These are phyloP conservation scores for Synergus japonicus DNA, from an alignment of 2,888 invertebrate species.

Conservation along the genomic window DNA sequence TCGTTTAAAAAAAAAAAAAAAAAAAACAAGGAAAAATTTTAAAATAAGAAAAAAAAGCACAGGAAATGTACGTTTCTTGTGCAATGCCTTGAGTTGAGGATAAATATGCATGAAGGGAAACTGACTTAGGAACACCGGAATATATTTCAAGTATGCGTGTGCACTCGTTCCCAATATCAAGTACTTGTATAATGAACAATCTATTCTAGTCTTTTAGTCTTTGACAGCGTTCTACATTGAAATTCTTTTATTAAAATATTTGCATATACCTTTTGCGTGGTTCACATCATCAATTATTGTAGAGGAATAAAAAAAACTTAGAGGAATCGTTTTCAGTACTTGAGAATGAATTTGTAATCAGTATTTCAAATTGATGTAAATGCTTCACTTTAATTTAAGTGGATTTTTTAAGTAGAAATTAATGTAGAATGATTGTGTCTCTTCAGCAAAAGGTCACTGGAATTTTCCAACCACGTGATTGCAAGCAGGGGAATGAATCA, in stretches of 20 bases:
- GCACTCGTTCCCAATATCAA: background rate
- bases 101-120: conserved; percentile 20
- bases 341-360: background rate
- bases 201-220: background rate
- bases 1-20: background rate
- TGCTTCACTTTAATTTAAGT: background rate
- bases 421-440: background rate
- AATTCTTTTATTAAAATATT: background rate
- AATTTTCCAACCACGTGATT: background rate
- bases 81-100: background rate
- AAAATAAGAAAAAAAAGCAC: background rate
- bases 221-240: background rate
- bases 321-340: background rate
- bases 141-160: conserved; percentile 6
- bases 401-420: background rate
- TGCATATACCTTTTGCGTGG: background rate
- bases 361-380: background rate
- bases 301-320: background rate
- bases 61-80: conserved; percentile 6
- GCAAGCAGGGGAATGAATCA: background rate
- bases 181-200: background rate
- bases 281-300: background rate
- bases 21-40: background rate
- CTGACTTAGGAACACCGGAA: conserved; percentile 22
- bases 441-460: background rate